phyloP scores from a whole-genome alignment of 2,113 vertebrate species.

The Chrysemys picta region DNA sequence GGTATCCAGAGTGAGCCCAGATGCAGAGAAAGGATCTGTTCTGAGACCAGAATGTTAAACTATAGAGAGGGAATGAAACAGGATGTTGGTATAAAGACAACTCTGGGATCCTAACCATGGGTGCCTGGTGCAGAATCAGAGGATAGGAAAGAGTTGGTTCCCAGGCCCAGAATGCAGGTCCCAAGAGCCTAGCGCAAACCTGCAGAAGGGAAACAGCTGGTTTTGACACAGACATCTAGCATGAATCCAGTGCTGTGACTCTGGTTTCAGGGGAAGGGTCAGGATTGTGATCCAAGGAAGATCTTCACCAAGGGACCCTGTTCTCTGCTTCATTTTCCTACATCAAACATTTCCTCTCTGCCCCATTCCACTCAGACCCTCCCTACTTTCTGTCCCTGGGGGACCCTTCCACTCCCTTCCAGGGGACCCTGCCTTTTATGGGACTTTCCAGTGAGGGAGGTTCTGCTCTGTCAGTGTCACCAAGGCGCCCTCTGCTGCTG shows the following conservation, averaged over 20 bases:
- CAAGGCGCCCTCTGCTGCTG: conserved; percentile 31
- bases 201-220: not conserved
- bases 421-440: not conserved
- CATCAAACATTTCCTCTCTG: not conserved
- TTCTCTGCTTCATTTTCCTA: not conserved
- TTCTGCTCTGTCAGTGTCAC: not conserved
- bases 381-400: not conserved
- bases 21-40: not conserved
- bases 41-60: not conserved
- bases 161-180: not conserved
- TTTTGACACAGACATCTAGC: not conserved
- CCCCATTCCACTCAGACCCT: not conserved
- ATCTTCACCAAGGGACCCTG: not conserved
- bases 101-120: not conserved
- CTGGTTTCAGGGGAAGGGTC: not conserved
- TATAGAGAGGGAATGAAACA: not conserved
- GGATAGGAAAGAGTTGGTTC: not conserved
- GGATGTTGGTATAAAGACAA: not conserved
- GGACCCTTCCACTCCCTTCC: not conserved
- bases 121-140: not conserved
- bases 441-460: not conserved
- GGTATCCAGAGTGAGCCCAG: not conserved
- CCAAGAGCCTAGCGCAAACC: not conserved
- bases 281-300: not conserved
- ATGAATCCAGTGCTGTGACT: not conserved